Evolutionary conservation across 2,113 vertebrate genomes (phyloP), one percentile per base, ranked within the genome.

Genomic region (Semnornis frantzii): DNA sequence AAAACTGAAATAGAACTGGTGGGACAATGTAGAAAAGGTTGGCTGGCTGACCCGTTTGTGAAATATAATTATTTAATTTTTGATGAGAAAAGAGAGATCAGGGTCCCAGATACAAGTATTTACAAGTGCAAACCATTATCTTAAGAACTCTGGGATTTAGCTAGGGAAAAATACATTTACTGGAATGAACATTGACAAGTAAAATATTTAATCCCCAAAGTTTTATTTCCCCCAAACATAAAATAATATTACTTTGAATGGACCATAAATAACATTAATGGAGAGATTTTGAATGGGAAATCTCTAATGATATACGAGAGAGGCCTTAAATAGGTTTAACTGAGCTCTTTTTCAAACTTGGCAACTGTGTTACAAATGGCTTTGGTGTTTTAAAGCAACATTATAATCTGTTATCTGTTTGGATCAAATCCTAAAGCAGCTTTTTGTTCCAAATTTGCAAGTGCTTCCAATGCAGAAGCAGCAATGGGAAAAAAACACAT

Each of bases 211-310:
- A 96, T 96, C 92, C 93, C 95, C 73, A 71, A 94, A 95, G 94
- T 96, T 95, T 94, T 96, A 91, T 94, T 96, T 96, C 59, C 70
- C 69, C 54, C 60, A 91, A 92, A 96, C 93, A 91, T 89, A 95
- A 96, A 94, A 93, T 94, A 96, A 95, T 95, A 92, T 95, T 94
- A 86, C 85, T 88, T 91, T 94, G 94, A 94, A 94, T 96, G 87
- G 79, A 86, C 76, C 95, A 96, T 97, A 97, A 97, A 97, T 97
- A 97, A 97, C 50, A 65, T 81, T 96, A 97, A 96, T 96, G 93
- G 89, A 94, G 95, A 94, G 79, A 94, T 91, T 95, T 54, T 90
- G 93, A 95, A 94, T 77, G 82, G 91, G 82, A 95, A 96, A 95
- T 91, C 91, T 94, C 89, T 92, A 96, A 94, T 94, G 95, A 96